Conservation (phyloP, 2,888 invertebrate species). For the Ormyrus thymus region DNA sequence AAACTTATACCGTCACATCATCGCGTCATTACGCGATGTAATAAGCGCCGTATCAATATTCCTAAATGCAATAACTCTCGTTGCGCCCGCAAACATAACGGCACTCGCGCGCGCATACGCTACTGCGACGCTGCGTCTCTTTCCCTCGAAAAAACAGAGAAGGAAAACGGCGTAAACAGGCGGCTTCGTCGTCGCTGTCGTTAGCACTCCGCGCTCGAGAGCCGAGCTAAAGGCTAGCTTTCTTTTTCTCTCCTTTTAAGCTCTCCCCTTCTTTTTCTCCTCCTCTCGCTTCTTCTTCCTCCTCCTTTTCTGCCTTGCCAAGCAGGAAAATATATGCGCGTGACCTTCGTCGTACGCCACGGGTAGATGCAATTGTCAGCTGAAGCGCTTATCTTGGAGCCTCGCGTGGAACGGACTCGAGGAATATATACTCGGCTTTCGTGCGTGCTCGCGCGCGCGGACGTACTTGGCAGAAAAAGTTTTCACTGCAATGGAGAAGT, state of each 20-base stretch:
- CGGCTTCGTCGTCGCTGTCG: slow-evolving; percentile 3
- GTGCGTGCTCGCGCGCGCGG: slow-evolving; percentile 5
- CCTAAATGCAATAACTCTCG: slow-evolving; percentile 5
- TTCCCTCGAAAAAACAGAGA: background rate
- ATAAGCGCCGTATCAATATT: slow-evolving; percentile 1
- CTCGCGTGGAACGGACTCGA: slow-evolving; percentile 43
- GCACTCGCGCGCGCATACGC: slow-evolving; percentile 26
- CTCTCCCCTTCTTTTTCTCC: background rate
- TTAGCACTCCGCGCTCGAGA: too few relatives aligned
- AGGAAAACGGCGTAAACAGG: slow-evolving; percentile 14
- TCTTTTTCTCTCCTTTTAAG: background rate
- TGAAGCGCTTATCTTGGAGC: slow-evolving; percentile 41
- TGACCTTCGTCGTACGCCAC: slow-evolving; percentile 37
- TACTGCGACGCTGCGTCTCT: slow-evolving; percentile 15
- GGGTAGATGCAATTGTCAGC: slow-evolving; percentile 48
- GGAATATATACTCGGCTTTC: too few relatives aligned
- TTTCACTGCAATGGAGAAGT: background rate
- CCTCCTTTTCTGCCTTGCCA: background rate
- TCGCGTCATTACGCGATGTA: slow-evolving; percentile 19
- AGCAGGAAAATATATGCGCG: slow-evolving; percentile 8
- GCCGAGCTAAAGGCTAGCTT: background rate
- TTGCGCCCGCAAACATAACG: slow-evolving; percentile 38
- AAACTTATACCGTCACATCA: slow-evolving; percentile 29
- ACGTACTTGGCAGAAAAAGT: slow-evolving; percentile 2
- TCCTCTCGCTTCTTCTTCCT: background rate